Evolutionary conservation across 2,113 vertebrate genomes (phyloP).

Genomic region (Chunga burmeisteri): DNA sequence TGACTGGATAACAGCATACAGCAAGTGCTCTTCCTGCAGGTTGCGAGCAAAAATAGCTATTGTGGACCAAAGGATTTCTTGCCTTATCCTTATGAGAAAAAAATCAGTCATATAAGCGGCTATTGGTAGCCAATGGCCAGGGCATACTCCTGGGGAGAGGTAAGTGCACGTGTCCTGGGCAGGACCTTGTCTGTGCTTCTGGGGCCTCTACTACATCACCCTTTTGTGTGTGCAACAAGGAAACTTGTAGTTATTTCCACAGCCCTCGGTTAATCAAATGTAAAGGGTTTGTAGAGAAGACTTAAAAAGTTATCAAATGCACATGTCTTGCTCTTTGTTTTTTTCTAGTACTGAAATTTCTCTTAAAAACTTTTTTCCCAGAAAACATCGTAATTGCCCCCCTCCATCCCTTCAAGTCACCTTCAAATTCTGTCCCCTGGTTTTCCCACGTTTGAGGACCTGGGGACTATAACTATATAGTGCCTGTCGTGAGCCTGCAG

Average conservation of each 20-base stretch:
- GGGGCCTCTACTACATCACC: not conserved
- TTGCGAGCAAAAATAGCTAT: not conserved
- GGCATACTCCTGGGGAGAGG: not conserved
- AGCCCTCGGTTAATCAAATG: not conserved
- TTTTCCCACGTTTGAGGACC: not conserved
- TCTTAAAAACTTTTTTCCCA: not conserved
- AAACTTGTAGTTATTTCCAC: not conserved
- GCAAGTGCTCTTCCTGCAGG: not conserved
- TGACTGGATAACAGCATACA: not conserved
- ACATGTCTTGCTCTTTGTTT: accelerated
- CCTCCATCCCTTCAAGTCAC: not conserved
- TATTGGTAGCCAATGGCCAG: not conserved
- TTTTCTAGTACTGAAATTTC: not conserved
- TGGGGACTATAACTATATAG: not conserved
- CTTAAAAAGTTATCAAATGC: not conserved
- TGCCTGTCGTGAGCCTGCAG: accelerated
- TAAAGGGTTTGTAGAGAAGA: not conserved
- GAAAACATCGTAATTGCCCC: accelerated
- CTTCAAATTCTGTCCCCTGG: not conserved
- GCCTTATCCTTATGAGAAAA: not conserved
- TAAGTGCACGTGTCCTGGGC: no score
- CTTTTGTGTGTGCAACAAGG: not conserved
- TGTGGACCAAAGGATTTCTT: not conserved
- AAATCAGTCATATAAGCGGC: no score
- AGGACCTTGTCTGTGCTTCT: not conserved